Evolutionary conservation across 2,797 vertebrate species (phyloP).

Genomic region (Columba guinea): DNA sequence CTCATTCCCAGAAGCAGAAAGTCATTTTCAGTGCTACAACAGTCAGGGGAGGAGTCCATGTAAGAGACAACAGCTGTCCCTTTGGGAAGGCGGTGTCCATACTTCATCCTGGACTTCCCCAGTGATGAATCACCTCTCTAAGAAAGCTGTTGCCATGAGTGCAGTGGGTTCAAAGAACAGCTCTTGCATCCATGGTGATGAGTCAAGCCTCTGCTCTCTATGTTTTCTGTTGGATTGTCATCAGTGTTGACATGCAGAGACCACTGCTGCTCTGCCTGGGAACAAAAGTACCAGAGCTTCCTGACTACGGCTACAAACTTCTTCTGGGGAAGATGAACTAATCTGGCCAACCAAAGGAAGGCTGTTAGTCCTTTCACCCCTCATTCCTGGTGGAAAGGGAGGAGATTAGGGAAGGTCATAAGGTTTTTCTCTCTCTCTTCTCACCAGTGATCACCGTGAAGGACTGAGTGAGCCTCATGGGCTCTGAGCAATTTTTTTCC

Average conservation of each 20-base stretch:
- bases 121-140: constrained; percentile 10
- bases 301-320: not conserved
- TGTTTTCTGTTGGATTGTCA: not conserved
- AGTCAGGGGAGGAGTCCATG: not conserved
- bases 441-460: not conserved
- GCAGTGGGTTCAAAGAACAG: constrained; percentile 8
- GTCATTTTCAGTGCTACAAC: not conserved
- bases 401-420: not conserved
- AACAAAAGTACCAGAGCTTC: not conserved
- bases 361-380: not conserved
- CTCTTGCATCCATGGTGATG: not conserved
- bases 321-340: not conserved
- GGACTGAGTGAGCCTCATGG: not conserved
- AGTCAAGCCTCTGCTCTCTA: not conserved
- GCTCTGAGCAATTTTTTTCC: not conserved
- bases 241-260: not conserved
- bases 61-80: not conserved
- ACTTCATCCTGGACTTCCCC: not conserved
- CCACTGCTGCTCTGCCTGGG: not conserved
- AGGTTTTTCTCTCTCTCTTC: not conserved
- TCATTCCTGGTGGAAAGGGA: not conserved
- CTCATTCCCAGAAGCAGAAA: not conserved
- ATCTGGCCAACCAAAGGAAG: not conserved
- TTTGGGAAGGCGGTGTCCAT: not conserved
- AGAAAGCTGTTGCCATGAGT: not conserved